A percentile compares a stretch with the other conserved stretches of the same genome.
phyloP scores from a whole-genome alignment of 2,888 invertebrate genomes.

The Zeuzera pyrina region DNA sequence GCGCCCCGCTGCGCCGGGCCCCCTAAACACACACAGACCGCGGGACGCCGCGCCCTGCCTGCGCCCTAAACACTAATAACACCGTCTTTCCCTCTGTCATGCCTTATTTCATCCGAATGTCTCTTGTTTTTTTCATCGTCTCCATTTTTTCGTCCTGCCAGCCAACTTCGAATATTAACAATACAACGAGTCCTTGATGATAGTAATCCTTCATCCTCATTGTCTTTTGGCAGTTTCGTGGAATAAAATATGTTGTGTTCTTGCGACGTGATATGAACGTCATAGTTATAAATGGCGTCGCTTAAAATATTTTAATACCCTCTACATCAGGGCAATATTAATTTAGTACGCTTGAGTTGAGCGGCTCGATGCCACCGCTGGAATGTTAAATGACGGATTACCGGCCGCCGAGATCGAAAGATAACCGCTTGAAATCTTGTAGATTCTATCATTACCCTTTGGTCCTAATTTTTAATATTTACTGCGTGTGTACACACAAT shows the following conservation, averaged over 20 bases:
- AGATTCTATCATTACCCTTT: conserved; percentile 45
- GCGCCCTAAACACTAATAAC: conserved; percentile 57
- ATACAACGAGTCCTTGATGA: conserved; percentile 66
- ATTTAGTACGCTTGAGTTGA: conserved; percentile 68
- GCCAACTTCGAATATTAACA: conserved; percentile 57
- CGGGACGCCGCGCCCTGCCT: conserved; percentile 58
- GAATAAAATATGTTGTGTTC: conserved; percentile 68
- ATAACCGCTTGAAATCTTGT: conserved; percentile 48
- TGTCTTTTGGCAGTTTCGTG: conserved; percentile 72
- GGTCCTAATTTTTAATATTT: conserved; percentile 11
- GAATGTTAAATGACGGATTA: conserved; percentile 73
- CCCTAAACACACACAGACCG: conserved; percentile 71
- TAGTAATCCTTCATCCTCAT: conserved; percentile 71
- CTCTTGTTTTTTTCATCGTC: conserved; percentile 55
- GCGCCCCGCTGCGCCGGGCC: conserved; percentile 39
- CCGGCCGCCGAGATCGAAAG: conserved; percentile 58
- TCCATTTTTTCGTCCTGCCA: conserved; percentile 41
- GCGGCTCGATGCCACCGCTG: conserved; percentile 60
- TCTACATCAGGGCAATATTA: conserved; percentile 68
- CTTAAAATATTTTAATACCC: conserved; percentile 72
- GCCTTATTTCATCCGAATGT: conserved; percentile 60
- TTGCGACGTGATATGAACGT: conserved; percentile 66
- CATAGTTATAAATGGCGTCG: conserved; percentile 69
- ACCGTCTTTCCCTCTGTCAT: conserved; percentile 64
- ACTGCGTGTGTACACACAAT: too few species aligned